Base-by-base conservation (phyloP, 2,113 vertebrate genomes). In the Zapus hudsonius region DNA sequence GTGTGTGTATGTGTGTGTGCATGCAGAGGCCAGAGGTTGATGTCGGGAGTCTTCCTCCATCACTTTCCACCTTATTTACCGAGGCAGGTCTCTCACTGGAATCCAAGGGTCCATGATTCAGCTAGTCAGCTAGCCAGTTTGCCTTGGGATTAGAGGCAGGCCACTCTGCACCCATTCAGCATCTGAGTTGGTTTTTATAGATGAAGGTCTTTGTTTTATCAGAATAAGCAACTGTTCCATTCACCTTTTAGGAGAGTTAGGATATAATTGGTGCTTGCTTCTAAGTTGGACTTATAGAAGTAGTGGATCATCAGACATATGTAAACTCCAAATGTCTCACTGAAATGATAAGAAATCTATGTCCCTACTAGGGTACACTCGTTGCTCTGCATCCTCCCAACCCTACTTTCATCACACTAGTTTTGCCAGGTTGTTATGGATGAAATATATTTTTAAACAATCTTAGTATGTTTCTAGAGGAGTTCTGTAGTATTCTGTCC, bases 191-290 rank as follows among this genome's bases (percentile, higher is more conserved):
- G 12, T 79, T 87, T 70, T 85, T 90, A 5, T 31, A 82, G 44
- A 73, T 86, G 70, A n/a, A 25, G 57, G 47, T 61, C 87, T n/a
- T 92, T 47, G 66, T 82, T 92, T 78, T 81, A 33, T 92, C 63
- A 78, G 29, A 44, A 88, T 63, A 38, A 79, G 33, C 29, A 36
- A n/a, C n/a, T 64, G 86, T 89, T 92, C 75, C 42, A 17, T 75
- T 91, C 19, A 27, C 4, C 2, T 85, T 85, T 59, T 86, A 29
- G 25, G 38, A 33, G 44, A 67, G 17, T 75, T 87, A 57, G 40
- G 55, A 76, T 87, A 20, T 25, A 13, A 20, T 59, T 47, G 7
- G 10, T 64, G 29, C 31, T 59, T 87, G 20, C 87, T 38, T 93
- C 27, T n/a, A 59, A 42, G 23, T 78, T 85, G n/a, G 38, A 78